Evolutionary conservation across 37 sponge, comb jelly and placozoan genomes (phyloP).

Genomic region (Spongia lamella): DNA sequence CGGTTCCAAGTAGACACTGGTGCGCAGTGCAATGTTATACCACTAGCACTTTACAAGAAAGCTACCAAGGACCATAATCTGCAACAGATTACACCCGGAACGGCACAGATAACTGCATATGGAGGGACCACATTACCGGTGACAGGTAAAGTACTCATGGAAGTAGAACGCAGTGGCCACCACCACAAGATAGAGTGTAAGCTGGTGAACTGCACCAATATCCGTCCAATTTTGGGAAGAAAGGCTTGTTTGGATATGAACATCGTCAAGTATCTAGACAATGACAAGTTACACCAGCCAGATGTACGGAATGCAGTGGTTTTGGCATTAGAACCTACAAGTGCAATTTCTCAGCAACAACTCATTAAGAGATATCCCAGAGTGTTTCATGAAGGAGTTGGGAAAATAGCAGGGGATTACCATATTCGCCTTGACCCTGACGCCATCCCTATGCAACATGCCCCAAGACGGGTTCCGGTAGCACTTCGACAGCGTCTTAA

Average conservation of each 20-base stretch:
- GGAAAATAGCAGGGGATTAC: conserved; percentile 23
- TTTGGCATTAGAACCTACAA: not conserved
- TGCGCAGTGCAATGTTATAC: conserved; percentile 18
- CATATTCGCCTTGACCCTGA: conserved; percentile 21
- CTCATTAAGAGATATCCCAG: conserved; percentile 4
- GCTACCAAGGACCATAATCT: conserved; percentile 22
- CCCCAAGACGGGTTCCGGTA: conserved; percentile 32
- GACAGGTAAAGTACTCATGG: conserved; percentile 3
- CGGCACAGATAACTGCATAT: conserved; percentile 21
- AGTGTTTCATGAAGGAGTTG: conserved; percentile 19
- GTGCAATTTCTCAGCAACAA: conserved; percentile 3
- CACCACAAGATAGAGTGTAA: conserved; percentile 10
- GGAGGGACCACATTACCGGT: conserved; percentile 35
- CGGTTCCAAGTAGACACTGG: conserved; percentile 28
- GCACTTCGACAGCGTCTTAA: conserved; percentile 27
- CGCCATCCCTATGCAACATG: conserved; percentile 18
- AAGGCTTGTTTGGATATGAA: conserved; percentile 34
- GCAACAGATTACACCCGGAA: not conserved
- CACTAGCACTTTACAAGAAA: conserved; percentile 31
- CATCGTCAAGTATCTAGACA: conserved; percentile 28
- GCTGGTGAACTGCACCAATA: conserved; percentile 2
- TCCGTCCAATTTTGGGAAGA: conserved; percentile 30
- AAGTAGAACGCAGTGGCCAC: conserved; percentile 3
- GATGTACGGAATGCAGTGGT: not conserved
- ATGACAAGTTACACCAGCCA: conserved; percentile 18